Evolutionary conservation across 2,888 invertebrate species (phyloP).

Genomic region (Agapetus fuscipes): DNA sequence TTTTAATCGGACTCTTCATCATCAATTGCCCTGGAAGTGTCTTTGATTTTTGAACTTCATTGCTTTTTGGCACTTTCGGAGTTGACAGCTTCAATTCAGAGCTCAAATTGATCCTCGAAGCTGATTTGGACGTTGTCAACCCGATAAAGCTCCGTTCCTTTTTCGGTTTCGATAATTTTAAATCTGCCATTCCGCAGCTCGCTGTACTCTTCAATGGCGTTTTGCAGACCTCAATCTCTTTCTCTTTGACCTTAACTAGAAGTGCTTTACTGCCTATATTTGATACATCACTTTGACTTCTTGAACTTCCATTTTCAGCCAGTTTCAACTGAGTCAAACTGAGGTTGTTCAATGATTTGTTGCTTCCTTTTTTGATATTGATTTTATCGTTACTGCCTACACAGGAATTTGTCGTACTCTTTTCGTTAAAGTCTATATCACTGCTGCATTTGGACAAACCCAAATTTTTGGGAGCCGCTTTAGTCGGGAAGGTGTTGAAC

Average conservation of each 20-base stretch:
- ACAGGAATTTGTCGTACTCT: not conserved
- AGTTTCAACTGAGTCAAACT: slow-evolving; percentile 3
- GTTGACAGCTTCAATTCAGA: slow-evolving; percentile 23
- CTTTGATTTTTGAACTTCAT: slow-evolving; percentile 46
- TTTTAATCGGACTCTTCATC: slow-evolving; percentile 38
- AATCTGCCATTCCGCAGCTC: slow-evolving; percentile 10
- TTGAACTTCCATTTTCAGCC: not conserved
- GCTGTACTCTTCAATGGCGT: slow-evolving; percentile 17
- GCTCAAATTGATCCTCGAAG: slow-evolving; percentile 24
- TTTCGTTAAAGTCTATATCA: slow-evolving; percentile 19
- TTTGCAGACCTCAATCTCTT: slow-evolving; percentile 20
- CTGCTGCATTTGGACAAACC: slow-evolving; percentile 20
- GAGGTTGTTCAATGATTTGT: not conserved
- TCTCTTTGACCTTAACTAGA: slow-evolving; percentile 18
- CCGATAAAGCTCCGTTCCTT: slow-evolving; percentile 29
- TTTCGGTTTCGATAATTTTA: slow-evolving; percentile 27
- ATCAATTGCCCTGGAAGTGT: slow-evolving; percentile 51
- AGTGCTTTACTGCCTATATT: no score
- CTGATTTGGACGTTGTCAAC: slow-evolving; percentile 23
- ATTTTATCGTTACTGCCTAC: not conserved
- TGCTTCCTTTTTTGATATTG: not conserved
- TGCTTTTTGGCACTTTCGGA: slow-evolving; percentile 24
- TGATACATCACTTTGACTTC: not conserved
- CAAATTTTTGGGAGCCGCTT: slow-evolving; percentile 18
- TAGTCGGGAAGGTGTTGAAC: slow-evolving; percentile 20